Base-by-base conservation (phyloP, 2,888 invertebrate genomes). In the Caenorhabditis sp. region DNA sequence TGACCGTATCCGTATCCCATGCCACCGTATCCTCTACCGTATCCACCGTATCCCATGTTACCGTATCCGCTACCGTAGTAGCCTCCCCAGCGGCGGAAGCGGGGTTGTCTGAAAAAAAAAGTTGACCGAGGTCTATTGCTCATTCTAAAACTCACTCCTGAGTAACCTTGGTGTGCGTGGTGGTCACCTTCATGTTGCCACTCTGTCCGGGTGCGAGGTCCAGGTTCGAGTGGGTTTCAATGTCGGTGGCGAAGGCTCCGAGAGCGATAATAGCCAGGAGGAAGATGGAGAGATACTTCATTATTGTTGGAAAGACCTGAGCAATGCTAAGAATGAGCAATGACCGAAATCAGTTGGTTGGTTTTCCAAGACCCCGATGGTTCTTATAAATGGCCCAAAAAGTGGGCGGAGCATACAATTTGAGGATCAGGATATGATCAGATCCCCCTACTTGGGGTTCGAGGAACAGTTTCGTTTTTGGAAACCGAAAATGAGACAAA, bases 41-140 rank as follows among this genome's bases (percentile, higher is more conserved):
- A 59, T 59, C 61, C 41, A n/a, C n/a, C n/a, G n/a, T n/a, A n/a
- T 58, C 56, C 56, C 56, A 58, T 38, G n/a, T 35, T 56, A 35
- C 61, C 61, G 41, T 41, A 61, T 24, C 61, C 61, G 14, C 61
- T 35, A 35, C 58, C 58, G 19, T 35, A 31, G 10, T 35, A 35
- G 12, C 61, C 61, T 61, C 61, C 61, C 61, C 61, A 61, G 24
- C 61, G 61, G 24, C 61, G 61, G 38, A 41, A 24, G 41, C 61
- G 61, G 2, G 35, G 35, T 12, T 59, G 59, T 19, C 59, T 59
- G 61, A 14, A 61, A 31, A 31, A 31, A 31, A 31, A 31, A 38
- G 12, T 10, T 38, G 31, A 6, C 31, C 31, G 8, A 35, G 8
- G 4, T 35, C 8, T 35, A 35, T 4, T 35, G 8, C 8, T 35